These are phyloP conservation scores for Ctenochaetus hawaiiensis DNA, from an alignment of 2,797 vertebrate species.

Conservation along the genomic window DNA sequence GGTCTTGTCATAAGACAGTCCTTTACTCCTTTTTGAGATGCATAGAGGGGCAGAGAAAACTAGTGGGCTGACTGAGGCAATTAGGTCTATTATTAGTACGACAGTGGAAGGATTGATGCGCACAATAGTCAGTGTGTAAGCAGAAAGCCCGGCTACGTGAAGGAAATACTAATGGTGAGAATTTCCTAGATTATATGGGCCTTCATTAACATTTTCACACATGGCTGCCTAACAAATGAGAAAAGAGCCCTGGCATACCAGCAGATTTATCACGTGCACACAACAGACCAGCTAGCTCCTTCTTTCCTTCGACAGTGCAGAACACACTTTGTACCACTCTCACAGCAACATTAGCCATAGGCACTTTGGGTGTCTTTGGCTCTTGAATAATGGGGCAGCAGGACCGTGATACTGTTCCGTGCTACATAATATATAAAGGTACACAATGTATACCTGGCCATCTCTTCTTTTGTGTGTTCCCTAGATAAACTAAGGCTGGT, in stretches of 20 bases:
- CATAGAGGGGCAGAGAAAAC: slow-evolving; percentile 83
- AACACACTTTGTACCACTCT: slow-evolving; percentile 64
- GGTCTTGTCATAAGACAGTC: slow-evolving; percentile 76
- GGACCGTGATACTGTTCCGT: slow-evolving; percentile 46
- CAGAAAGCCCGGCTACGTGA: slow-evolving; percentile 90
- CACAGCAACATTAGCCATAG: slow-evolving; percentile 66
- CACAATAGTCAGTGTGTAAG: slow-evolving; percentile 89
- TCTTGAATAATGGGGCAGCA: slow-evolving; percentile 69
- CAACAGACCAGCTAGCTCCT: slow-evolving; percentile 77
- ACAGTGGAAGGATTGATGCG: slow-evolving; percentile 90
- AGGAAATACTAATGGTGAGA: slow-evolving; percentile 91
- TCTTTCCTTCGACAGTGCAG: slow-evolving; percentile 60
- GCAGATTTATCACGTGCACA: slow-evolving; percentile 88
- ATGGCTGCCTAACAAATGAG: slow-evolving; percentile 96
- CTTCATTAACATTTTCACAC: slow-evolving; percentile 99
- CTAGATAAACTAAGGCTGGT: slow-evolving; percentile 36
- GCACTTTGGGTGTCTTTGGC: slow-evolving; percentile 67
- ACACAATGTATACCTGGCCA: slow-evolving; percentile 55
- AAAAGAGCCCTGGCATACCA: slow-evolving; percentile 89
- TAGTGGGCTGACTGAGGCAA: slow-evolving; percentile 89
- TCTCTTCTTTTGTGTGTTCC: slow-evolving; percentile 31
- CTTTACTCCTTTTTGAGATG: slow-evolving; percentile 77
- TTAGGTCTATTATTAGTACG: slow-evolving; percentile 91
- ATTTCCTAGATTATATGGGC: slow-evolving; percentile 93
- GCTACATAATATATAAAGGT: slow-evolving; percentile 64